These are phyloP conservation scores for Vireo griseus DNA, from an alignment of 2,797 vertebrate species.

Conservation along the genomic window DNA sequence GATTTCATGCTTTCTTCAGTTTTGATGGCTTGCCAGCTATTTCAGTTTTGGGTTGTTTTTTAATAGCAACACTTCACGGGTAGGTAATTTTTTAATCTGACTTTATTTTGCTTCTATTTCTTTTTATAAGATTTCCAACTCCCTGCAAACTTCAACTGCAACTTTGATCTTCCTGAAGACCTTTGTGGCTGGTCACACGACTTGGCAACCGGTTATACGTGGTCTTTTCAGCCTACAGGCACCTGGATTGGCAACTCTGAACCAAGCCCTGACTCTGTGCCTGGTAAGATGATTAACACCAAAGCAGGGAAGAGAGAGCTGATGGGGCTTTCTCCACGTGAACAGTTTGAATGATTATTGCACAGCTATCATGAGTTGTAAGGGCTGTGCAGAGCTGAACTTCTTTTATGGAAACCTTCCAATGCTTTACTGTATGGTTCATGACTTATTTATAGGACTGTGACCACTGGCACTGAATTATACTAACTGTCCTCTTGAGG, in stretches of 20 bases:
- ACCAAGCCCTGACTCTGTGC: constrained; percentile 35
- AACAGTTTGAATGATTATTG: background rate
- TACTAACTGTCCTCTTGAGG: constrained; percentile 6
- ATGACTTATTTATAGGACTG: constrained; percentile 22
- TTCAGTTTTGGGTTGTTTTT: constrained; percentile 18
- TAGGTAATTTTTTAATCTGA: constrained; percentile 33
- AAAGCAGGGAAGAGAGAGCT: background rate
- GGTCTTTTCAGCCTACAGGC: constrained; percentile 81
- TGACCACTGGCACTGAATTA: background rate
- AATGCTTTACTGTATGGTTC: background rate
- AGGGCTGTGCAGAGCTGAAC: background rate
- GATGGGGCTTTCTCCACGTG: background rate
- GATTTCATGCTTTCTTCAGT: constrained; percentile 47
- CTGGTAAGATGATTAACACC: constrained; percentile 69
- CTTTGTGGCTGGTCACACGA: constrained; percentile 93
- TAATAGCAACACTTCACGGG: background rate
- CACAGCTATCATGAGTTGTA: background rate
- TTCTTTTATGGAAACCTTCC: constrained; percentile 3
- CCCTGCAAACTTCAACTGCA: constrained; percentile 85
- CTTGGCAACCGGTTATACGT: constrained; percentile 82
- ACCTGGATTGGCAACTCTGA: constrained; percentile 71
- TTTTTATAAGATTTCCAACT: constrained; percentile 74
- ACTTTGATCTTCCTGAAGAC: constrained; percentile 84
- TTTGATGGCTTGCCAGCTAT: constrained; percentile 47
- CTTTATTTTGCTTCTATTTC: constrained; percentile 56